These are phyloP conservation scores for Denticeps clupeoides DNA, from an alignment of 2,797 vertebrate species.

Conservation along the genomic window DNA sequence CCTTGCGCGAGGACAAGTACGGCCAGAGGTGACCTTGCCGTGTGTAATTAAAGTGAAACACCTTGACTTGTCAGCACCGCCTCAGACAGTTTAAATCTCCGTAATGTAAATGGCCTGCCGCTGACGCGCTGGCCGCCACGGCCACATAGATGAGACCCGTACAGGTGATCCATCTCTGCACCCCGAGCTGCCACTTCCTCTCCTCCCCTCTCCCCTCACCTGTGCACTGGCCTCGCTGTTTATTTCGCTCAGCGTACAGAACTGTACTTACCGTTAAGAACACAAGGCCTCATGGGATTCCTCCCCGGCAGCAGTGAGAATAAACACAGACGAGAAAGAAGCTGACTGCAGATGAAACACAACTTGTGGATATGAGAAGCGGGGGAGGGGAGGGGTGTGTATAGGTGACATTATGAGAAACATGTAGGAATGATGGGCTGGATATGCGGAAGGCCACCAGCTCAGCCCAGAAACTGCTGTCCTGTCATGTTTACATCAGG, in stretches of 20 bases:
- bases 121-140: conserved; percentile 59
- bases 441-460: too few species aligned
- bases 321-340: too few species aligned
- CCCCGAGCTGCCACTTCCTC: conserved; percentile 10
- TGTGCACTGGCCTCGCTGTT: conserved; percentile 37
- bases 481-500: too few species aligned
- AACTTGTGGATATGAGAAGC: too few species aligned
- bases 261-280: conserved; percentile 35
- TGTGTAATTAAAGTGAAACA: conserved; percentile 77
- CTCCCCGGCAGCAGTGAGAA: too few species aligned
- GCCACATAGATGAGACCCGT: conserved; percentile 62
- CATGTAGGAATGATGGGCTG: too few species aligned
- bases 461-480: too few species aligned
- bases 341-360: too few species aligned
- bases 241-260: conserved; percentile 33
- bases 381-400: too few species aligned
- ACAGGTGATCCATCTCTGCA: conserved; percentile 67
- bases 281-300: conserved; percentile 31
- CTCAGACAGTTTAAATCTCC: conserved; percentile 76
- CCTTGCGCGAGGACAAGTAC: conserved; percentile 43
- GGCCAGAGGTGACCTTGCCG: conserved; percentile 69
- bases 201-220: conserved; percentile 26
- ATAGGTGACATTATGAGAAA: too few species aligned
- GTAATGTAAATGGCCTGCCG: conserved; percentile 69
- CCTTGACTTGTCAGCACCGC: conserved; percentile 74